phyloP scores from a whole-genome alignment of 2,888 invertebrate genomes.

The Dioctria rufipes region DNA sequence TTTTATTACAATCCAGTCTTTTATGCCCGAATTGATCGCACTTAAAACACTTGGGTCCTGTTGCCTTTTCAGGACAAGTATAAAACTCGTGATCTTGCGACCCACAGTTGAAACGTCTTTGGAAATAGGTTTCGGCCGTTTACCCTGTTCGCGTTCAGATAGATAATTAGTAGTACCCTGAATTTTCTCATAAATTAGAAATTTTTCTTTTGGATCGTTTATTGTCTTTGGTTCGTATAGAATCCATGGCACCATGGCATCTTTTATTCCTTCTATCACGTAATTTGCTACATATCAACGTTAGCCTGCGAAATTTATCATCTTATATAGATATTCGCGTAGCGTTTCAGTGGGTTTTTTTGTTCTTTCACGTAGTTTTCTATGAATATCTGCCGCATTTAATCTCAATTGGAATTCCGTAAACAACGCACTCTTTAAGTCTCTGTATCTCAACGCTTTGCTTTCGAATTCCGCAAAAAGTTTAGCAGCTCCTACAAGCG shows the following conservation, averaged over 20 bases:
- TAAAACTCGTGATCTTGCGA: conserved; percentile 56
- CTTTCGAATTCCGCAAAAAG: neutral
- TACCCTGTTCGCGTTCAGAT: neutral
- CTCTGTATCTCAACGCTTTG: too few species aligned
- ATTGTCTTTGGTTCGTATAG: conserved; percentile 18
- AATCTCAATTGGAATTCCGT: too few species aligned
- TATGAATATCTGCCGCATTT: too few species aligned
- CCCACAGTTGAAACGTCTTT: conserved; percentile 55
- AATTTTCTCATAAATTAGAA: conserved; percentile 2
- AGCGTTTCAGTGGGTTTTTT: too few species aligned
- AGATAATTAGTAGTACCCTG: neutral
- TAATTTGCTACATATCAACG: neutral
- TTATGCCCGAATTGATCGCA: conserved; percentile 63
- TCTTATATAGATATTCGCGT: too few species aligned
- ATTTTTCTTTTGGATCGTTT: conserved; percentile 15
- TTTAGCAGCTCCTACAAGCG: conserved; percentile 34
- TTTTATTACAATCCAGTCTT: conserved; percentile 25
- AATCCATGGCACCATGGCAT: neutral
- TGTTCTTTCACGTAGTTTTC: too few species aligned
- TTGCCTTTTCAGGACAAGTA: conserved; percentile 59
- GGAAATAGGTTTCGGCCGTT: neutral
- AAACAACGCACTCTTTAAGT: too few species aligned
- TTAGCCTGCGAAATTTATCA: too few species aligned
- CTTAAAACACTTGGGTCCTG: conserved; percentile 63
- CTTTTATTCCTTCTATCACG: neutral